phyloP scores from a whole-genome alignment of 2,888 invertebrate species.

The Drosophila paranaensis region DNA sequence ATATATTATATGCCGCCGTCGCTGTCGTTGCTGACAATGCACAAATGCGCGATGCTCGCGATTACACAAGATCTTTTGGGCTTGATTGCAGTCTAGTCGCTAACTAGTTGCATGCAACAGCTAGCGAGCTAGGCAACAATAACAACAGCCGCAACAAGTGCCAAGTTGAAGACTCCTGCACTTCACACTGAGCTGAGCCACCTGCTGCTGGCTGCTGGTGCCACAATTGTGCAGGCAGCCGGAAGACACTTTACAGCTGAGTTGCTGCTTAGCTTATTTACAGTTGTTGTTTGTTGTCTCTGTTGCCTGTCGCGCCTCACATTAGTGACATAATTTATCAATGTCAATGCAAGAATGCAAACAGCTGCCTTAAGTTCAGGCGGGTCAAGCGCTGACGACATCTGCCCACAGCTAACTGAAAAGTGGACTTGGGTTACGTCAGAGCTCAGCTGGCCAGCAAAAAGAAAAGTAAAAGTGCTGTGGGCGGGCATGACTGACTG shows the following conservation, averaged over 20 bases:
- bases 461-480: not conserved
- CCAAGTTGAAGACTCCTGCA: slow-evolving; percentile 63
- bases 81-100: slow-evolving; percentile 31
- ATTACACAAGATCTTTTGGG: slow-evolving; percentile 49
- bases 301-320: slow-evolving; percentile 8
- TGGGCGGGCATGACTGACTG: not conserved
- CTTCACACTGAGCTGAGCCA: slow-evolving; percentile 40
- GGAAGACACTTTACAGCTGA: slow-evolving; percentile 76
- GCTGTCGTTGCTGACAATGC: slow-evolving; percentile 46
- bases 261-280: slow-evolving; percentile 19
- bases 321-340: slow-evolving; percentile 75
- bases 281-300: slow-evolving; percentile 12
- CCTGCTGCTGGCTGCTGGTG: slow-evolving; percentile 10
- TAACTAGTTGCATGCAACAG: slow-evolving; percentile 58
- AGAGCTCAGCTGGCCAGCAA: not conserved
- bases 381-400: slow-evolving; percentile 59
- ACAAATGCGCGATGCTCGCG: slow-evolving; percentile 47
- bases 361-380: slow-evolving; percentile 14
- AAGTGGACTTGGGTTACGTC: slow-evolving; percentile 13
- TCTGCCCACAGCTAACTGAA: slow-evolving; percentile 21
- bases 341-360: slow-evolving; percentile 56
- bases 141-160: slow-evolving; percentile 61
- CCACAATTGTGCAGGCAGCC: slow-evolving; percentile 54
- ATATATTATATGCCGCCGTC: slow-evolving; percentile 8
- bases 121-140: slow-evolving; percentile 49